Base-by-base conservation (phyloP, 2,888 invertebrate species). In the Didymodactylos carnosus region DNA sequence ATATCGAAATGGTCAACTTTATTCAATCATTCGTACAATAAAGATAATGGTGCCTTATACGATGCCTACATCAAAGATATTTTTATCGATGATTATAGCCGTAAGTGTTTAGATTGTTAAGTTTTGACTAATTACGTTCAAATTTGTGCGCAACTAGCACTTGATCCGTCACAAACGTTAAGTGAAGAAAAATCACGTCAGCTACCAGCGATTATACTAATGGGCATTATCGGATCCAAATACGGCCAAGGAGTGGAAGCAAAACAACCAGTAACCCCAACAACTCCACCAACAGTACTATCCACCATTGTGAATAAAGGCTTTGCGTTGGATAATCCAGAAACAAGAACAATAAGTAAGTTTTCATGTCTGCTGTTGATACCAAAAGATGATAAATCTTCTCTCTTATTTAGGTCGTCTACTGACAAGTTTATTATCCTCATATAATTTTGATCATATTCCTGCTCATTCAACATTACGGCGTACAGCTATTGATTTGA, bases 181-280 rank as follows among this genome's bases (percentile, higher is more conserved):
- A 89, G 90, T 0, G 92, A 93, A 83, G 83, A 92, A 72, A 91
- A 92, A 78, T 87, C 94, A 10, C 94, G 94, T 80, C 95, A 98
- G 83, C 94, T 95, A 0, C 95, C 97, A 0, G 92, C 98, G 0
- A 94, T 99, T 0, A 93, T 99, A 7, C 84, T 98, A 72, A 84
- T 99, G 51, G 97, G 95, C 0, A 97, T 98, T 0, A 92, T 98
- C 73, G 98, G 98, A 0, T 93, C 97, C 0, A 95, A 98, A 84
- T 98, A 97, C 81, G 97, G 97, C 0, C 93, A 94, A 81, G 97
- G 97, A 81, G 91, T 95, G 25, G 84, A 84, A 76, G 81, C 89
- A 87, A 78, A 78, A 69, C 80, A 80, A 76, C 78, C 79, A 72
- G 80, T 80, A 76, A 69, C 76, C 0, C 69, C 76, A 77, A n/a